Base-by-base conservation (phyloP, 2,797 vertebrate genomes). In the Yasuhikotakia modesta region DNA sequence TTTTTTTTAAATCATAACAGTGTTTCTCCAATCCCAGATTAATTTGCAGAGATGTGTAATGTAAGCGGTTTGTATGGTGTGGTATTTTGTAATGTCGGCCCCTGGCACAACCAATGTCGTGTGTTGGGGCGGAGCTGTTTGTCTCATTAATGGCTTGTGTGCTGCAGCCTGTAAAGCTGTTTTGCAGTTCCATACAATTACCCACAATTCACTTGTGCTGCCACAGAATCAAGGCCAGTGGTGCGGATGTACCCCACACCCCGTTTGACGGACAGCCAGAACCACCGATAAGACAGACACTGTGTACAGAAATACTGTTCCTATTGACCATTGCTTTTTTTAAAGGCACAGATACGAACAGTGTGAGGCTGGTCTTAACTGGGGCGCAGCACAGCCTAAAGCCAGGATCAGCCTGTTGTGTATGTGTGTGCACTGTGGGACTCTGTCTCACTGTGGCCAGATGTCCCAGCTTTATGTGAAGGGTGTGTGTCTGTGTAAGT, bases 401-500 rank as follows among this genome's bases (percentile, higher is more conserved):
- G 57, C 74, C 19, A 52, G 14, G 57, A 39, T 60, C 27, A n/a
- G 48, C 61, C 48, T 61, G 43, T 22, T 69, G 19, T 45, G 46
- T 65, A 35, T 35, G 32, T 63, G 55, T 66, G 39, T 22, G 22
- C n/a, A n/a, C n/a, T n/a, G 17, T 52, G 39, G 30, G 19, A 7
- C 2, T 69, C 14, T 45, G 46, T 65, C 35, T 35, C 35, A 2
- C 52, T 14, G 39, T 70, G 58, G 50, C 76, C 58, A 74, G 80
- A 82, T 78, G 70, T 78, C 61, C 61, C 72, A 71, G 43, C 72
- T 82, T 76, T 71, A 64, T 52, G 52, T 66, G 16, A 67, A 61
- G 60, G 53, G 52, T 79, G 61, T 75, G 68, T 46, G 46, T 27
- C 48, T 64, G 19, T 48, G 60, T 32, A 39, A 39, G 68, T 63